Base-by-base conservation (phyloP, 2,797 vertebrate genomes). In the Austrolebias charrua region DNA sequence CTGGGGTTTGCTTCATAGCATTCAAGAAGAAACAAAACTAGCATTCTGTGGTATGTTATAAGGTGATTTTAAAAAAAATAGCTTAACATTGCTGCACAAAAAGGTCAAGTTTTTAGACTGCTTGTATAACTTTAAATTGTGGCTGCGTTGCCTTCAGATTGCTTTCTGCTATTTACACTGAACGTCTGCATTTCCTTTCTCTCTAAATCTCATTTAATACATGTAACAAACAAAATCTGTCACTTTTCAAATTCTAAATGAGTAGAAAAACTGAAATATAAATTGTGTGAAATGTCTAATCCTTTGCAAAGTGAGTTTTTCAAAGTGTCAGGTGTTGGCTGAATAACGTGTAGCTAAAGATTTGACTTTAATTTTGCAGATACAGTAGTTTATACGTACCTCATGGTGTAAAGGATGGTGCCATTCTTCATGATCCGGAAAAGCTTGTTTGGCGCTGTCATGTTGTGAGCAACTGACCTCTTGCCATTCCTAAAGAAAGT, bases 371-470 rank as follows among this genome's bases (percentile, higher is more conserved):
- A 28, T 4, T 24, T 24, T 24, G 24, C 3, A 24, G 24, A 10
- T 44, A 4, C 35, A 38, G 35, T 9, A 38, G 14, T 12, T n/a
- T 44, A 38, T 9, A 38, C 2, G 58, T 92, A 98, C 96, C 96
- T 98, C 97, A 98, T 98, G 56, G 96, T 98, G 85, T 99, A 99
- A 52, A 99, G 92, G 80, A 99, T 98, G 78, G 97, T 99, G 74
- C 97, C 97, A 33, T 99, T 99, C 90, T 95, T 97, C 97, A 99
- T 99, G 85, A 99, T 99, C 78, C 97, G 93, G 90, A 99, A 99
- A 29, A 98, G 94, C 78, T 96, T 97, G 91, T 99, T 99, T 63
- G 97, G 96, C 13, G 96, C 96, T 3, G 97, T 99, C 95, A 99
- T 99, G 86, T 99, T 99, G 91, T 99, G 98, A 50, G 96, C 95